Conservation (phyloP, 2,888 invertebrate species). For the Drosophila pullipes region DNA sequence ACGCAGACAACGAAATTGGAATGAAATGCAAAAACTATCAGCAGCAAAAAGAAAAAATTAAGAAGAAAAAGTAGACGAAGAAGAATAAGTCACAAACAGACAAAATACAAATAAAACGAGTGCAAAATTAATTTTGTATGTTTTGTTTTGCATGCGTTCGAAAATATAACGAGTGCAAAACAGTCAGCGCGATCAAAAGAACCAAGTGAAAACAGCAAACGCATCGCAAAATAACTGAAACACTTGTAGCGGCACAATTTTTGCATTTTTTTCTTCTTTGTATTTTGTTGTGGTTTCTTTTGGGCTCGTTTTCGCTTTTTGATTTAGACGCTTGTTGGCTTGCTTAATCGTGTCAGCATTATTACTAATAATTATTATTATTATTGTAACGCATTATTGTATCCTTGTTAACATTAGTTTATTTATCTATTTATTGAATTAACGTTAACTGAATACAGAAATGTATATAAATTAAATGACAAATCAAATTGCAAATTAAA, state of each 20-base stretch:
- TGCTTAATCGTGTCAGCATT: neutral
- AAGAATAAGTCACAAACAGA: conserved; percentile 15
- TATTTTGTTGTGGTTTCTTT: neutral
- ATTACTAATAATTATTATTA: neutral
- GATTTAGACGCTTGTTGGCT: neutral
- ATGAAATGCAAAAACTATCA: conserved; percentile 8
- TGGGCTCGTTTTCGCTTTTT: neutral
- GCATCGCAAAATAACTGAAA: conserved; percentile 69
- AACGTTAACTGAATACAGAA: neutral
- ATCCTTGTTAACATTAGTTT: too few relatives aligned
- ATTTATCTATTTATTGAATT: too few relatives aligned
- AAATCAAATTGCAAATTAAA: neutral
- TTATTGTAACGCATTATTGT: neutral
- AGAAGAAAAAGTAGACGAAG: neutral
- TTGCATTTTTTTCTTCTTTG: neutral
- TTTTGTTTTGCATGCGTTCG: conserved; percentile 27
- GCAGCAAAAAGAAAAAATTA: neutral
- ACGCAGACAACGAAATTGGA: neutral
- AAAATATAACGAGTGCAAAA: conserved; percentile 38
- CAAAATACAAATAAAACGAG: conserved; percentile 35
- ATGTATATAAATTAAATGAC: neutral
- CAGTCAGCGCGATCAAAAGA: conserved; percentile 27
- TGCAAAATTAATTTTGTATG: conserved; percentile 44
- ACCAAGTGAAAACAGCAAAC: conserved; percentile 72
- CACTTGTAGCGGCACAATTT: conserved; percentile 66